Percentiles rank a stretch among this genome's conserved stretches.
These are phyloP conservation scores for Ctenopoma kingsleyae DNA, from an alignment of 2,797 vertebrate species.

Conservation along the genomic window DNA sequence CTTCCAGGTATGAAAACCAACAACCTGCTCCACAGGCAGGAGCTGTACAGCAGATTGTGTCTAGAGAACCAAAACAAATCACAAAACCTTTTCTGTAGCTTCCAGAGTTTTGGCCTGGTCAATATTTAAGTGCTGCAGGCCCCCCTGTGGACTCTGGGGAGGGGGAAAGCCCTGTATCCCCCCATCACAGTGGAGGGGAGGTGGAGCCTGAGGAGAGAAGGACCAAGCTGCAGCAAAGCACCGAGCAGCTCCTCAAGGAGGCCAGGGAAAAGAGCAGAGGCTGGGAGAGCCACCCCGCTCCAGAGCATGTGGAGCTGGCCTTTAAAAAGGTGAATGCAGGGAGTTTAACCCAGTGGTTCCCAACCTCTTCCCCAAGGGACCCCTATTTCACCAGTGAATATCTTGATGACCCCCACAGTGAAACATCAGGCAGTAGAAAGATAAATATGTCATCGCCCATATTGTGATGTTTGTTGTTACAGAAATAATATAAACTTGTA, in stretches of 20 bases:
- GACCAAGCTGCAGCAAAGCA: constrained; percentile 63
- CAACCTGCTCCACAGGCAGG: not conserved
- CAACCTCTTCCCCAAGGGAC: too few relatives aligned
- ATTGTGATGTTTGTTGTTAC: too few relatives aligned
- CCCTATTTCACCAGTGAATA: too few relatives aligned
- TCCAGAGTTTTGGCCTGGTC: constrained; percentile 78
- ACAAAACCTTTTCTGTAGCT: constrained; percentile 67
- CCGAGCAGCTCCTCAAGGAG: constrained; percentile 79
- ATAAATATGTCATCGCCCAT: too few relatives aligned
- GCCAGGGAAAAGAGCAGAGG: constrained; percentile 76
- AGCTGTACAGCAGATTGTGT: too few relatives aligned
- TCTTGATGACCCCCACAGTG: too few relatives aligned
- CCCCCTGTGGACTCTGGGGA: constrained; percentile 37
- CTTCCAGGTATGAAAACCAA: constrained; percentile 64
- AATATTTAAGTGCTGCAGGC: constrained; percentile 23
- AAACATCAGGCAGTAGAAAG: too few relatives aligned
- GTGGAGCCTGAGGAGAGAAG: constrained; percentile 63
- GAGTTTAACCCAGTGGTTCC: too few relatives aligned
- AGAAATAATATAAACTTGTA: too few relatives aligned
- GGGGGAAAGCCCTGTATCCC: constrained; percentile 16
- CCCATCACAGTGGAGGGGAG: constrained; percentile 17
- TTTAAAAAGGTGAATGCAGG: constrained; percentile 81
- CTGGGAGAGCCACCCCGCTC: constrained; percentile 73
- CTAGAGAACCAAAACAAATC: not conserved
- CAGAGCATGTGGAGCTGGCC: constrained; percentile 80